phyloP scores from a whole-genome alignment of 2,113 vertebrate genomes.

The Actinemys pallida region DNA sequence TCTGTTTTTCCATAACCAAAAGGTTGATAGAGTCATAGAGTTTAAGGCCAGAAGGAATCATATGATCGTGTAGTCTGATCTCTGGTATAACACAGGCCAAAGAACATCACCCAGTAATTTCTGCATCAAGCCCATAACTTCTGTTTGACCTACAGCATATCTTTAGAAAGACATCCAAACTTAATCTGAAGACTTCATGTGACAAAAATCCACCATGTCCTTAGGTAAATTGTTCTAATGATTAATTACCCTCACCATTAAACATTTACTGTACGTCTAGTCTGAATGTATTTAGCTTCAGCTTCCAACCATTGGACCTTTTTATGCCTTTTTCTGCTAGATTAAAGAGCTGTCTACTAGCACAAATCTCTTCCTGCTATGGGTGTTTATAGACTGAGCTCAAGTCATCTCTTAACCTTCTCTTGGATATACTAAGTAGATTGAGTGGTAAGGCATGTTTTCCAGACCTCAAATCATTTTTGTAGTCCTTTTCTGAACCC shows the following conservation, averaged over 20 bases:
- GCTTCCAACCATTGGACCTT: not conserved
- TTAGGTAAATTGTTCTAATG: not conserved
- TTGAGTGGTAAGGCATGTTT: not conserved
- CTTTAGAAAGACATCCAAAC: rapidly evolving
- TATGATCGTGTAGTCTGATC: not conserved
- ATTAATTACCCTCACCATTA: rapidly evolving
- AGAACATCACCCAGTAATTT: not conserved
- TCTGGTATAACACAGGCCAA: not conserved
- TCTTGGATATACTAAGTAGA: not conserved
- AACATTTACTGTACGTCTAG: rapidly evolving
- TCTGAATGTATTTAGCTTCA: not conserved
- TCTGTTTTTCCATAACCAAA: not conserved
- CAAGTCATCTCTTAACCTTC: not conserved
- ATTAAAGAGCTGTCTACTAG: not conserved
- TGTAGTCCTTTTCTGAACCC: not conserved
- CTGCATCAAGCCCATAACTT: not conserved
- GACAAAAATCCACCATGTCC: not conserved
- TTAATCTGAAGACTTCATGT: not conserved
- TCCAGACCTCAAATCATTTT: not conserved
- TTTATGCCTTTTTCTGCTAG: not conserved
- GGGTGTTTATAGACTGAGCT: not conserved
- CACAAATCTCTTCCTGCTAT: not conserved
- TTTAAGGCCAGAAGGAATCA: not conserved
- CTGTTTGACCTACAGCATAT: not conserved
- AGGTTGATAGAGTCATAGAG: not conserved